These are phyloP conservation scores for Aphyosemion australe DNA, from an alignment of 2,113 vertebrate genomes.

Conservation along the genomic window DNA sequence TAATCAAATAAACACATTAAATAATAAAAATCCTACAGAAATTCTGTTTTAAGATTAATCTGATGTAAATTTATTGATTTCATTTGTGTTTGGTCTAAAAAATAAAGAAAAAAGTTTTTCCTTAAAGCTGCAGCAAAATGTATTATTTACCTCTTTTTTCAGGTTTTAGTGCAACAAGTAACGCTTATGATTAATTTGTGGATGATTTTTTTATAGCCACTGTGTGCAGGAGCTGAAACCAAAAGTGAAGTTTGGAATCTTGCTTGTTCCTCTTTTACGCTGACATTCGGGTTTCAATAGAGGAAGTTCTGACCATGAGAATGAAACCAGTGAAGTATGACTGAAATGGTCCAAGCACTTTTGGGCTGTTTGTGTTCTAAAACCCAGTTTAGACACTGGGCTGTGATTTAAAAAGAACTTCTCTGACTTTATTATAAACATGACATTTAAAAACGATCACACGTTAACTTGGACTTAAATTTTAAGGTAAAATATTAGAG, in stretches of 20 bases:
- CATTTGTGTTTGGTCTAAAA: no score
- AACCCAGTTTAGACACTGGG: background rate
- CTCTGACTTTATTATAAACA: background rate
- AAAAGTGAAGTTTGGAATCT: conserved; percentile 65
- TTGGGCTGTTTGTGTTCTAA: conserved; percentile 10
- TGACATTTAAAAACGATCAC: no score
- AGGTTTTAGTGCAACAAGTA: conserved; percentile 1
- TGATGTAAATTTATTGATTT: background rate
- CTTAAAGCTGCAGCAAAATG: background rate
- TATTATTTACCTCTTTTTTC: no score
- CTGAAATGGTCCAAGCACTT: conserved; percentile 18
- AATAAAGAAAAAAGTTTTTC: background rate
- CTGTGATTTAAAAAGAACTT: background rate
- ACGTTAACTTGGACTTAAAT: background rate
- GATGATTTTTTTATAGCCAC: conserved; percentile 25
- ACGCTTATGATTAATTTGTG: conserved; percentile 14
- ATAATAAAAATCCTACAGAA: background rate
- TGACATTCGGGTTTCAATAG: conserved; percentile 51
- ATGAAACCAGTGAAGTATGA: conserved; percentile 55
- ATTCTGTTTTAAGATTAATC: background rate
- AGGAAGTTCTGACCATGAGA: conserved; percentile 67
- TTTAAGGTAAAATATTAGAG: background rate
- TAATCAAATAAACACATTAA: no score
- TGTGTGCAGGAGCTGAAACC: conserved; percentile 53
- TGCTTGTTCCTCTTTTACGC: conserved; percentile 66